Base-by-base conservation (phyloP, 1,140 invertebrate species). In the Zophobas atratus region DNA sequence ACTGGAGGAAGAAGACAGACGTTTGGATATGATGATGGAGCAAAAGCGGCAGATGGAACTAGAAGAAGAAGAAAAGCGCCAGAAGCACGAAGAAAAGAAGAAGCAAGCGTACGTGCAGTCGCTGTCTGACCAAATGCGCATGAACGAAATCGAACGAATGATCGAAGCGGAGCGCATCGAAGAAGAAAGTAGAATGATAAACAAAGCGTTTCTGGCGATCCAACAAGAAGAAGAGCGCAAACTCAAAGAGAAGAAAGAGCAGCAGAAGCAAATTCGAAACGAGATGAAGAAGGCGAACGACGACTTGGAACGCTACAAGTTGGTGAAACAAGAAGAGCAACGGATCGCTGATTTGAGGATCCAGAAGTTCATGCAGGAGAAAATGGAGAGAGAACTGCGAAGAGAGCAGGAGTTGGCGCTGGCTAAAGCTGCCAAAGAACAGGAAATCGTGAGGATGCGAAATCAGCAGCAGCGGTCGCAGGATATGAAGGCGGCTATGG, bases 101-200 rank as follows among this genome's bases (percentile, higher is more conserved):
- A 85, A 85, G 1, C 81, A 86, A 74, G 85, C 84, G 70, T 87
- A 87, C 20, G 38, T 39, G 34, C 1, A 43, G 32, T 56, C 55
- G 3, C 20, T 75, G 3, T 46, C 41, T 20, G 53, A 75, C 74
- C 92, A 93, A 85, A 89, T 93, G 20, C 84, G 85, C 35, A 88
- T 90, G 75, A 91, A 92, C 32, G 91, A 92, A 78, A 86, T 90
- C 36, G 85, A 89, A 6, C 86, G 88, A 38, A 84, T 92, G 48
- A 84, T 92, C 78, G 90, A 92, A 83, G 90, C 90, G 0, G 90
- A 93, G 80, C 87, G 88, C 5, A 91, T 90, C 48, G 89, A 92
- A 79, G 91, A 93, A 81, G 92, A 94, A 83, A 90, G 90, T 39
- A 88, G 90, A 32, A 85, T 89, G 41, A 88, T 91, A 53, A 93